Conservation (phyloP, 1,140 invertebrate genomes). For the Aleiodes sp. region DNA sequence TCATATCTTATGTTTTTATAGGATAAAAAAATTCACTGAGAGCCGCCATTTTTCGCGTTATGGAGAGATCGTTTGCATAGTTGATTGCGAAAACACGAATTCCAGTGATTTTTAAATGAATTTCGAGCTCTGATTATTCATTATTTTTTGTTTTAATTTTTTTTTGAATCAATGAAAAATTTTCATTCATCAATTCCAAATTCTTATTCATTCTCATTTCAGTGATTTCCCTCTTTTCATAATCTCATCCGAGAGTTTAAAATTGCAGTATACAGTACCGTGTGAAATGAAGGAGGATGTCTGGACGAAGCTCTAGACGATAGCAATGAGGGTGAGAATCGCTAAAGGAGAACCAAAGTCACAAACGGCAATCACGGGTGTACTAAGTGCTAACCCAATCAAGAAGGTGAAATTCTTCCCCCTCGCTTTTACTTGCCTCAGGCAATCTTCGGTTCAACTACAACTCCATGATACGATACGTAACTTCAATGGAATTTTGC, state of each 20-base stretch:
- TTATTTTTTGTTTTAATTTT: background rate
- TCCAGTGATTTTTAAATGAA: background rate
- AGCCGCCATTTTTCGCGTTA: conserved; percentile 40
- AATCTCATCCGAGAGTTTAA: background rate
- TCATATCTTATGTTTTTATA: background rate
- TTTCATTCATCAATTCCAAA: too few species aligned
- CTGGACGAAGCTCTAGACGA: background rate
- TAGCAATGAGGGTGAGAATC: conserved; percentile 13
- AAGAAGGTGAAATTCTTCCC: conserved; percentile 22
- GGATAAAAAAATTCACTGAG: conserved; percentile 11
- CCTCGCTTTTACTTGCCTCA: conserved; percentile 24
- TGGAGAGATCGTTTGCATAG: conserved; percentile 50
- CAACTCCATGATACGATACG: conserved; percentile 5
- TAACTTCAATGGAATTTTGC: background rate
- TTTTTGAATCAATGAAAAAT: background rate
- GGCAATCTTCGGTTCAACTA: background rate
- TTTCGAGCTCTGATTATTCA: background rate
- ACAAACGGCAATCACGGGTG: conserved; percentile 55
- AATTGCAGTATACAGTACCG: background rate
- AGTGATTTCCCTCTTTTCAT: background rate
- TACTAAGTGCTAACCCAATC: conserved; percentile 54
- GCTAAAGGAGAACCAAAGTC: conserved; percentile 42
- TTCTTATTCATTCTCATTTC: background rate
- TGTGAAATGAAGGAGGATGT: background rate
- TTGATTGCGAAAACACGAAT: conserved; percentile 45